Evolutionary conservation across 2,797 vertebrate genomes (phyloP).

Genomic region (Pipistrellus pipistrellus): DNA sequence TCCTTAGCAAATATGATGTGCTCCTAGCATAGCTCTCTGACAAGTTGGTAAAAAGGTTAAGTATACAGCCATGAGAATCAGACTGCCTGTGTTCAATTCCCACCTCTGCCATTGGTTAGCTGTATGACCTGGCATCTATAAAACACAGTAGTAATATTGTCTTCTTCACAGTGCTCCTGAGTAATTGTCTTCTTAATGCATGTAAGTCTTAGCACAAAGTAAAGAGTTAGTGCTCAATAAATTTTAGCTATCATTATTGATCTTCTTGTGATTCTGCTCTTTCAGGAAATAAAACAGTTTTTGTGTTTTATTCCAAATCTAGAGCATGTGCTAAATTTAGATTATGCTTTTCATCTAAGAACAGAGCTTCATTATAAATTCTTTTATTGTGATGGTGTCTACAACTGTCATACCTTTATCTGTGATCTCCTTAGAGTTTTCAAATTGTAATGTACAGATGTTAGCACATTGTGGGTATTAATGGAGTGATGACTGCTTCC

Average conservation of each 20-base stretch:
- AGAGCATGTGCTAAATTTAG: constrained; percentile 27
- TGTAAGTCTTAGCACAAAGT: background rate
- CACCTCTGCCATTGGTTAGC: background rate
- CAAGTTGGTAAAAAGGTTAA: background rate
- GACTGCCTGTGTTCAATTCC: background rate
- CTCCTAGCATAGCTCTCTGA: background rate
- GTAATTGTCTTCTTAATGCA: constrained; percentile 28
- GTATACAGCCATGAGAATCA: background rate
- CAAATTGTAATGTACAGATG: background rate
- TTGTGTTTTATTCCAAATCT: background rate
- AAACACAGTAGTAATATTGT: background rate
- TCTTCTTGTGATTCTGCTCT: constrained; percentile 21
- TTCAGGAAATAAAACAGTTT: background rate
- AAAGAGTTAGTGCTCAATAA: constrained; percentile 13
- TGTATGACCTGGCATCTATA: background rate
- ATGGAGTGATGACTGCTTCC: background rate
- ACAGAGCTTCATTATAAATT: background rate
- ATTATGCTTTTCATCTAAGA: constrained; percentile 48
- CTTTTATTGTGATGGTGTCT: constrained; percentile 21
- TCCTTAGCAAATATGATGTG: background rate
- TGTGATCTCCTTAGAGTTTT: constrained; percentile 1
- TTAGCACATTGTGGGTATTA: background rate
- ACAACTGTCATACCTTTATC: background rate
- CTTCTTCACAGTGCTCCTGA: background rate
- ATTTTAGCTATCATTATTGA: constrained; percentile 19